Base-by-base conservation (phyloP, 2,113 vertebrate species). In the Bolborhynchus lineola region DNA sequence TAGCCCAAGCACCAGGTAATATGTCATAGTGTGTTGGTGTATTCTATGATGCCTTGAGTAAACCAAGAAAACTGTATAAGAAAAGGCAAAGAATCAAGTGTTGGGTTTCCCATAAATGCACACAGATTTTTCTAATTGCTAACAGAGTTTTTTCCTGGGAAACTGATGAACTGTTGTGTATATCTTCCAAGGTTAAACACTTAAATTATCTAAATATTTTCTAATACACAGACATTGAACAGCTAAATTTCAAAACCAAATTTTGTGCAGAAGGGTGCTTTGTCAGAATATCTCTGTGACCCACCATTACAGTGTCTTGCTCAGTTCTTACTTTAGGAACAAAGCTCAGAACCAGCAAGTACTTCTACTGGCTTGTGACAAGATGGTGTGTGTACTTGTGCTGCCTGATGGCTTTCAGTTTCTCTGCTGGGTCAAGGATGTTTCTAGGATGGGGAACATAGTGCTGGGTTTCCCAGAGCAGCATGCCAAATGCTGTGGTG, bases 401-500 rank as follows among this genome's bases (percentile, higher is more conserved):
- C 31, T 28, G 35, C 24, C 15, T 1, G 4, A 9, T n/a, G 20
- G 33, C 4, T 50, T 33, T 25, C 28, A 16, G 3, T 46, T 35
- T 14, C 7, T 35, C 19, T n/a, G 5, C 8, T 70, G 57, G 33
- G 21, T 64, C 1, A 14, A 20, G 33, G 41, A 2, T 37, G 29
- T 35, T 69, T 12, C 3, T 9, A 5, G 47, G 37, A 1, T 3
- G 31, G 37, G 29, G 52, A 20, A 24, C 0, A 0, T 42, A 3
- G 24, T 33, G 44, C 21, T n/a, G 35, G 2, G 0, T 28, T 75
- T 10, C 33, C 33, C 16, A 20, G 28, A 13, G 46, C 1, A 1
- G 4, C 44, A 13, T 29, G 37, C 9, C 7, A 18, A 4, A 6
- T 1, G 13, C 9, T 0, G 1, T 5, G 3, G 59, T 2, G 3